Conservation (phyloP, 1,140 invertebrate species). For the Euura saliciscinereae region DNA sequence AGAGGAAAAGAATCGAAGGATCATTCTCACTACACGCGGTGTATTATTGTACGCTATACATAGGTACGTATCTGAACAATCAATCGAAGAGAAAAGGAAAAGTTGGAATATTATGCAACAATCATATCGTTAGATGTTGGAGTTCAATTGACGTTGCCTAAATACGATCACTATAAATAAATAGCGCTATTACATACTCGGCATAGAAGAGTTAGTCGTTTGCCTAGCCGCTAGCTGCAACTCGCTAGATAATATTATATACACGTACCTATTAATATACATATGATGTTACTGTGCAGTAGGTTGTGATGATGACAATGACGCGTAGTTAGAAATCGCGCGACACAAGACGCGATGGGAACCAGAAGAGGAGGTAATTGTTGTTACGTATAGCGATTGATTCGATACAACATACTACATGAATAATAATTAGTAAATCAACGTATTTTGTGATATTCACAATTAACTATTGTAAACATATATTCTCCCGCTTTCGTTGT, state of each 20-base stretch:
- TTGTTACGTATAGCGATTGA: too few relatives aligned
- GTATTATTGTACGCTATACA: neutral
- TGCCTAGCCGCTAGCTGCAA: neutral
- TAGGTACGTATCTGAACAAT: neutral
- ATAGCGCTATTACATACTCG: neutral
- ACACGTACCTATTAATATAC: neutral
- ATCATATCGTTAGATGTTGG: too few relatives aligned
- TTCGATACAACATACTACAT: neutral
- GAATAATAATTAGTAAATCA: neutral
- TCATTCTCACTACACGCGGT: too few relatives aligned
- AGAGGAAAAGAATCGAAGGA: too few relatives aligned
- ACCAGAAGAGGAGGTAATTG: too few relatives aligned
- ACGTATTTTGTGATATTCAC: slow-evolving; percentile 7
- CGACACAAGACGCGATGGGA: too few relatives aligned
- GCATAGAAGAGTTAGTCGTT: neutral
- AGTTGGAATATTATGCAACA: too few relatives aligned
- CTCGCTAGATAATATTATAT: neutral
- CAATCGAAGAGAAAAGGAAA: too few relatives aligned
- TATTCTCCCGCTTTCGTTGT: neutral
- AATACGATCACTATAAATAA: neutral
- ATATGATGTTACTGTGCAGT: neutral
- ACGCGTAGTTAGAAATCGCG: too few relatives aligned
- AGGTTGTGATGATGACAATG: too few relatives aligned
- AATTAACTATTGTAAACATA: slow-evolving; percentile 1
- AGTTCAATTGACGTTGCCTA: neutral